Base-by-base conservation (phyloP, 2,797 vertebrate genomes). In the Semaprochilodus insignis region DNA sequence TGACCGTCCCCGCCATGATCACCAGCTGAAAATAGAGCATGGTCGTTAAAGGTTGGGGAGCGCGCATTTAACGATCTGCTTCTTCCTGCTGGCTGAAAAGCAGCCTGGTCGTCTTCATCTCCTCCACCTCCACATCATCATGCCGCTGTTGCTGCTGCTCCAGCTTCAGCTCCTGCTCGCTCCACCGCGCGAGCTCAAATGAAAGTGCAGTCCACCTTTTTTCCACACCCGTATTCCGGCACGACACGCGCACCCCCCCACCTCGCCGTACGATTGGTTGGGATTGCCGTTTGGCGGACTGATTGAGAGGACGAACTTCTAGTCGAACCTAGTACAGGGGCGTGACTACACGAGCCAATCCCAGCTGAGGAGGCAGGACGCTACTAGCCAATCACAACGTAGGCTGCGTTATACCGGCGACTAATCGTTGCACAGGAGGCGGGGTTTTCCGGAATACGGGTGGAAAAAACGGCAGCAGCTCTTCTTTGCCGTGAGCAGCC, bases 1-100 rank as follows among this genome's bases (percentile, higher is more conserved):
- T 98, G 94, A 99, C 95, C 86, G 97, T 97, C 93, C 97, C 97
- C 91, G 97, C 97, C 97, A 98, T 98, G 92, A 99, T 98, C 95
- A 99, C 97, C 96, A 97, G 95, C 96, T 96, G 96, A 88, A 96
- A 96, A 91, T 96, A 96, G 89, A 96, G 94, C 96, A 96, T 96
- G 94, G 92, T 95, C 85, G 89, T 92, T 81, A 91, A 87, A 85
- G 88, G 78, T 81, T 76, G 85, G 84, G 78, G 54, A 67, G 85
- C 74, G 84, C 88, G 87, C 91, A 91, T 90, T 82, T 85, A 90
- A 81, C 83, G 79, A 84, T 86, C 86, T 85, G 71, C 83, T 69
- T 80, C 76, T 85, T 23, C 34, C 40, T 86, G 83, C 90, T 69
- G 90, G 74, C 80, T 27, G 11, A 40, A 83, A 34, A 85, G 84